Percentiles rank a stretch among this genome's conserved stretches.
Conservation (phyloP, 2,888 invertebrate species). For the Lepidochrysops patricia region DNA sequence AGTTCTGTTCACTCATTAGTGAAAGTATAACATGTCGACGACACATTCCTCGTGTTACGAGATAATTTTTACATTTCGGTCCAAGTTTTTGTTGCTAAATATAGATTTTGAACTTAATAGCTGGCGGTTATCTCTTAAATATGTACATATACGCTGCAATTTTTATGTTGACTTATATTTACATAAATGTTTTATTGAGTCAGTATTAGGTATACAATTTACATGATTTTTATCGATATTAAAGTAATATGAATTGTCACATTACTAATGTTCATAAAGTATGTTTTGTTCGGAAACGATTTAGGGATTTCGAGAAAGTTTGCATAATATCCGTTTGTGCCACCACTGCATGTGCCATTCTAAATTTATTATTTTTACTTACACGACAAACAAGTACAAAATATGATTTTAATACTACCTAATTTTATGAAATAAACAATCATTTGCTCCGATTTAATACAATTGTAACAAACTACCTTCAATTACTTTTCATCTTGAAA, state of each 20-base stretch:
- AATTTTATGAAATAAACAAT: neutral
- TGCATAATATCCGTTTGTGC: neutral
- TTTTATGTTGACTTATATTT: too few relatives aligned
- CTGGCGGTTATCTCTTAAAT: too few relatives aligned
- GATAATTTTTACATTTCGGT: neutral
- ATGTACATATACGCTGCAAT: neutral
- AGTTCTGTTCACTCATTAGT: constrained; percentile 33
- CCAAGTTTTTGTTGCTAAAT: neutral
- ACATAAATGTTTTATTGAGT: too few relatives aligned
- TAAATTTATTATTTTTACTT: too few relatives aligned
- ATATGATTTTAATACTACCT: neutral
- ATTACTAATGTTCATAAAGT: neutral
- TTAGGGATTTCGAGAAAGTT: neutral
- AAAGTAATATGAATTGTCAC: neutral
- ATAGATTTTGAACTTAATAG: too few relatives aligned
- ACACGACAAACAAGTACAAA: too few relatives aligned
- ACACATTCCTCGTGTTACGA: neutral
- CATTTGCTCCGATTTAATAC: too few relatives aligned
- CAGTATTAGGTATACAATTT: neutral
- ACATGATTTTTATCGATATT: neutral
- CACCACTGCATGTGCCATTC: too few relatives aligned
- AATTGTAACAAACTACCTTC: too few relatives aligned
- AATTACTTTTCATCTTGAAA: too few relatives aligned
- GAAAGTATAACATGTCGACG: constrained; percentile 34
- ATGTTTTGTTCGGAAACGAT: neutral